Evolutionary conservation across 2,888 invertebrate species (phyloP).

Genomic region (Euspilapteryx auroguttella): DNA sequence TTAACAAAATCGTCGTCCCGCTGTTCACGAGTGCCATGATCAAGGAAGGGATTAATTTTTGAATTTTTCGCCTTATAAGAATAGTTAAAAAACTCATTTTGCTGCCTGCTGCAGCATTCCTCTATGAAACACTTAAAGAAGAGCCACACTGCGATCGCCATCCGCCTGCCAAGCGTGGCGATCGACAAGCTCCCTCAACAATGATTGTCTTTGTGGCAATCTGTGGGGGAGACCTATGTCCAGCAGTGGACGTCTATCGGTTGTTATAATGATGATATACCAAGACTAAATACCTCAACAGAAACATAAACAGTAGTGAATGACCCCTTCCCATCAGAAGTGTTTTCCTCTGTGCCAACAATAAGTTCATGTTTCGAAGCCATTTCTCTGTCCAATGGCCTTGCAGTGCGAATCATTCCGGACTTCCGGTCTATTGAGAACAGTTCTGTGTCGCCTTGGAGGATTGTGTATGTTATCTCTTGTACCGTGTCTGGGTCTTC

Average conservation of each 20-base stretch:
- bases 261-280: background rate
- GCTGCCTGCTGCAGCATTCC: too few species aligned
- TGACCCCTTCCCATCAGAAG: slow-evolving; percentile 66
- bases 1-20: too few species aligned
- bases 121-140: too few species aligned
- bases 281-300: slow-evolving; percentile 57
- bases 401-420: slow-evolving; percentile 76
- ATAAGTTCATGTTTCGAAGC: slow-evolving; percentile 72
- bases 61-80: too few species aligned
- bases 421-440: slow-evolving; percentile 82
- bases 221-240: too few species aligned
- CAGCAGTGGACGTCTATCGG: background rate
- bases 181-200: too few species aligned
- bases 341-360: slow-evolving; percentile 84
- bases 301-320: slow-evolving; percentile 74
- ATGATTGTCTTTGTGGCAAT: too few species aligned
- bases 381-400: slow-evolving; percentile 78
- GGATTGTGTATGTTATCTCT: slow-evolving; percentile 81
- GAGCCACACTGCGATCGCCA: too few species aligned
- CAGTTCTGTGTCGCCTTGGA: slow-evolving; percentile 77
- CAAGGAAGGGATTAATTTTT: too few species aligned
- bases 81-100: too few species aligned
- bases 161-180: too few species aligned
- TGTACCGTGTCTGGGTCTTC: slow-evolving; percentile 80
- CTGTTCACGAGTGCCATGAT: too few species aligned